Evolutionary conservation across 2,113 vertebrate genomes (phyloP), one percentile per base, ranked within the genome.

Genomic region (Kobus ellipsiprymnus): DNA sequence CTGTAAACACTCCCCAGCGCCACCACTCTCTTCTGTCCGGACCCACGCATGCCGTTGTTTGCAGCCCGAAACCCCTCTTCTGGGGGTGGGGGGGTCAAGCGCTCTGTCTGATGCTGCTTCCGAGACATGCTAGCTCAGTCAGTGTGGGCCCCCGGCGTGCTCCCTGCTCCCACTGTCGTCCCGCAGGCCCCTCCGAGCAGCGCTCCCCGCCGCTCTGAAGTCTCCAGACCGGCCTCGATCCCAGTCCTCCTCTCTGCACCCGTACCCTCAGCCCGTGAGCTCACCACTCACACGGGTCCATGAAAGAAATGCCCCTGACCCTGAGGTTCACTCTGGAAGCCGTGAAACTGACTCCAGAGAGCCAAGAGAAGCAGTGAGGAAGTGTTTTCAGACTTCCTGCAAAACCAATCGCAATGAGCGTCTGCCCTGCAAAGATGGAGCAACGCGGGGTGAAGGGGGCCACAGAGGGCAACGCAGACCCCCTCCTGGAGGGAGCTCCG

Each of bases 321-420:
- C 55, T 2, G 7, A 44, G 27, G 54, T 9, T 77, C n/a, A 17
- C 44, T 21, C 3, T 0, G 46, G 25, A n/a, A 30, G 55, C 40
- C 13, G 2, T 48, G 14, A 46, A 30, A 14, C 17, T 3, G n/a
- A 89, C 30, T 67, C 48, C 60, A 2, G 2, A 57, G 78, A 64
- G 54, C 60, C 17, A 12, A 29, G 48, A 19, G 59, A 33, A 4
- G 33, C 4, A 17, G 52, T 0, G 11, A 27, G 25, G 33, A 52
- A 52, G 81, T 16, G 13, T 7, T 17, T 40, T 23, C 7, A 13
- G 52, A 57, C 11, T 19, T 27, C 67, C 23, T 6, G 21, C 46
- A 62, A 10, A 77, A 21, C 46, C 5, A 3, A 4, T 17, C 5
- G 1, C 10, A 17, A 0, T 10, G 3, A 3, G 14, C 13, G 0